Evolutionary conservation across 2,797 vertebrate species (phyloP).

Genomic region (Luscinia megarhynchos): DNA sequence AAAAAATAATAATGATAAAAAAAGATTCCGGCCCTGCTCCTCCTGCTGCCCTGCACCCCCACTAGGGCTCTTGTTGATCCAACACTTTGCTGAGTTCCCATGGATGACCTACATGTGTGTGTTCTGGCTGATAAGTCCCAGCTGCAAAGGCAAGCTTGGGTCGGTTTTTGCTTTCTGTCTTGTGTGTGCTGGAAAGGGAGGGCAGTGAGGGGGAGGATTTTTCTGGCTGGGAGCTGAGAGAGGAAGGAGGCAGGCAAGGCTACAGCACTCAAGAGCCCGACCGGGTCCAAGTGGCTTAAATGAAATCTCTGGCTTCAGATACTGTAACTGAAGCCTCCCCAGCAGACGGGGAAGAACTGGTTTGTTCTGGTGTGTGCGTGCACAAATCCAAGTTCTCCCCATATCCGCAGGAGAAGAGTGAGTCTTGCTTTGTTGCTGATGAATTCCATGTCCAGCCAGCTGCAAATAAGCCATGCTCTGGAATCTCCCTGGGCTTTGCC

Average conservation of each 20-base stretch:
- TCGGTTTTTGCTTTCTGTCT: conserved; percentile 5
- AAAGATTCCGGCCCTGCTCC: not conserved
- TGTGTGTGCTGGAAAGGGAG: conserved; percentile 10
- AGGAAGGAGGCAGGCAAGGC: conserved; percentile 27
- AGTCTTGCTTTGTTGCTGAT: not conserved
- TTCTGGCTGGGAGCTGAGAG: conserved; percentile 36
- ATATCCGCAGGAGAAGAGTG: not conserved
- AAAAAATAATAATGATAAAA: conserved; percentile 19
- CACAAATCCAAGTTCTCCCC: not conserved
- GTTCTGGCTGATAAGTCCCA: conserved; percentile 66
- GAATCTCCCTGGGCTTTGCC: conserved; percentile 58
- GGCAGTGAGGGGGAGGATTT: not conserved
- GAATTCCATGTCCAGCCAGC: conserved; percentile 44
- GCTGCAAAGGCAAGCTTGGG: conserved; percentile 38
- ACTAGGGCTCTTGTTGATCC: conserved; percentile 17
- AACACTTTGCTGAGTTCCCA: conserved; percentile 53
- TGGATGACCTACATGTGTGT: conserved; percentile 52
- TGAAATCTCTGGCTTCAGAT: conserved; percentile 31
- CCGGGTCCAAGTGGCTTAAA: not conserved
- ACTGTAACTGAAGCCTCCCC: conserved; percentile 27
- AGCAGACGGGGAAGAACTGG: conserved; percentile 44
- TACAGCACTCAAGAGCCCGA: not conserved
- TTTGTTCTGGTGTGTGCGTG: conserved; percentile 15
- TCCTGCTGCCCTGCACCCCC: conserved; percentile 10
- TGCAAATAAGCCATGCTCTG: conserved; percentile 31